These are phyloP conservation scores for Callosobruchus maculatus DNA, from an alignment of 2,888 invertebrate species.

Conservation along the genomic window DNA sequence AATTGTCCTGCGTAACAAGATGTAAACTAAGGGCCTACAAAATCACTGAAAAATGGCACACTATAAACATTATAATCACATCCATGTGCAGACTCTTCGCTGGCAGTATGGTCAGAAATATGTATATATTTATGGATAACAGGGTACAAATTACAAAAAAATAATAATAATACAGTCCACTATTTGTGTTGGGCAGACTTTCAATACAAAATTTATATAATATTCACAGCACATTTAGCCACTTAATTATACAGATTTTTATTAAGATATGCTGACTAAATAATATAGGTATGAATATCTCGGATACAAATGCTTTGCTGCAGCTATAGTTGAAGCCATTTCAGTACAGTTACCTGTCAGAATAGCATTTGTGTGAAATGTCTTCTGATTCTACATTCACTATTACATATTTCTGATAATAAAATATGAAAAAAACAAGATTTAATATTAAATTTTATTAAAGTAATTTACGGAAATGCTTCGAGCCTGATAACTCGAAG, in stretches of 20 bases:
- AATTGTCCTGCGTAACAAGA: background rate
- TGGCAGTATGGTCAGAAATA: constrained; percentile 13
- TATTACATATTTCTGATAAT: background rate
- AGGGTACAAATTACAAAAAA: no score
- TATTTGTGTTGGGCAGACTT: background rate
- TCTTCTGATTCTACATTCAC: background rate
- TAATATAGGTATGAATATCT: background rate
- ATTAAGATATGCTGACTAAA: background rate
- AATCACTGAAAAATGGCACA: constrained; percentile 37
- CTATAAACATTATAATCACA: constrained; percentile 35
- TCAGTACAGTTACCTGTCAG: background rate
- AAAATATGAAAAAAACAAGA: no score
- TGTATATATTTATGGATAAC: background rate
- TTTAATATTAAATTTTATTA: no score
- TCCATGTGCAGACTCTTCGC: constrained; percentile 25
- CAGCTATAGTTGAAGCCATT: background rate
- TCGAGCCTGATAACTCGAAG: no score
- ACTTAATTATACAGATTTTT: background rate
- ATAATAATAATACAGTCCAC: background rate
- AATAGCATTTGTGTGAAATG: background rate
- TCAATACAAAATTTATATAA: background rate
- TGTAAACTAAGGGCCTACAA: constrained; percentile 1
- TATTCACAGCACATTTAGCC: background rate
- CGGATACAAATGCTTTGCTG: background rate
- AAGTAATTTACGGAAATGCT: no score